Conservation (phyloP, 1,140 invertebrate species). For the Diorhabda carinulata region DNA sequence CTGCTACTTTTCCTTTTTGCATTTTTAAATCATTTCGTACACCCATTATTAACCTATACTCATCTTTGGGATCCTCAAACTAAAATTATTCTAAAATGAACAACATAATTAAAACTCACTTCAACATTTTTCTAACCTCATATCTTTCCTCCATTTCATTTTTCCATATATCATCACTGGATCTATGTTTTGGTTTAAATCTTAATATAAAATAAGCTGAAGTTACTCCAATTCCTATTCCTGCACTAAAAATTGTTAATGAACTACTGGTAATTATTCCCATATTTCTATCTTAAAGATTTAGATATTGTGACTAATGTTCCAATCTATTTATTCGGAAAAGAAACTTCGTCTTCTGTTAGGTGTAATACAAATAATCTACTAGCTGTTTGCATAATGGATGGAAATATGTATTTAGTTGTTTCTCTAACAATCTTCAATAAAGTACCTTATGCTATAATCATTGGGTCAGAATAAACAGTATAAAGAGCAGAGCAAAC, state of each 20-base stretch:
- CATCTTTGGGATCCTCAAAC: slow-evolving; percentile 46
- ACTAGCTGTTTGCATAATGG: no score
- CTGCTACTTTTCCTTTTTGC: slow-evolving; percentile 91
- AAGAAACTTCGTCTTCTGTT: no score
- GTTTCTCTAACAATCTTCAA: no score
- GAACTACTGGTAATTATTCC: slow-evolving; percentile 35
- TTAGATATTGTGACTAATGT: no score
- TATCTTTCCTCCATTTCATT: slow-evolving; percentile 41
- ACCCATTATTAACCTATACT: slow-evolving; percentile 80
- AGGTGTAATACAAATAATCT: no score
- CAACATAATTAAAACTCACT: neutral
- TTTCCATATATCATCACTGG: slow-evolving; percentile 26
- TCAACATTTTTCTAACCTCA: slow-evolving; percentile 34
- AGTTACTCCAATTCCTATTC: slow-evolving; percentile 34
- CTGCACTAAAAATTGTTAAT: slow-evolving; percentile 34
- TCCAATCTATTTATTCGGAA: no score
- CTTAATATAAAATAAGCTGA: slow-evolving; percentile 31
- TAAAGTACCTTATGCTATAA: no score
- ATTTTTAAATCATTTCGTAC: slow-evolving; percentile 88
- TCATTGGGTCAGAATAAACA: no score
- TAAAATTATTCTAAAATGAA: slow-evolving; percentile 18
- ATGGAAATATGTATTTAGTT: no score
- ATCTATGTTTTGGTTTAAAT: slow-evolving; percentile 21
- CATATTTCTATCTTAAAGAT: slow-evolving; percentile 22
- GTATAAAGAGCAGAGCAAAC: no score